A percentile compares a stretch with the other conserved stretches of the same genome.
Conservation (phyloP, 2,797 vertebrate genomes). For the Cossypha niveicapilla region DNA sequence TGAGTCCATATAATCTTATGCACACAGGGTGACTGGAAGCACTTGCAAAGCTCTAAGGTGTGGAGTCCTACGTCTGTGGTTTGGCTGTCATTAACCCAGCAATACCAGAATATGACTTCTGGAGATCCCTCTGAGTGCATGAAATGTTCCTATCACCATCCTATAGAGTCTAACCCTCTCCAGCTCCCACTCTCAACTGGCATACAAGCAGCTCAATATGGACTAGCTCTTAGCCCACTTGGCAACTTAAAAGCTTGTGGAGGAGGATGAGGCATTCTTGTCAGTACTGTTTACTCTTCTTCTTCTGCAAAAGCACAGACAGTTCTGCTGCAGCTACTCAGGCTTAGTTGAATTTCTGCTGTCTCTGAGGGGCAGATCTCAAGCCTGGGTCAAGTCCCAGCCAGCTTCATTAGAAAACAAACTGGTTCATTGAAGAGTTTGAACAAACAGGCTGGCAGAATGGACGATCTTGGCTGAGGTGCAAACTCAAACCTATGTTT, state of each 20-base stretch:
- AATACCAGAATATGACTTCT: background rate
- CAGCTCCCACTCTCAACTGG: background rate
- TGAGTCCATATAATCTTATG: background rate
- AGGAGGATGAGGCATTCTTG: background rate
- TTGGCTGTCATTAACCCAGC: background rate
- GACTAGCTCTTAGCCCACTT: background rate
- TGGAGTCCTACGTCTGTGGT: background rate
- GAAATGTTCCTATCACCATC: background rate
- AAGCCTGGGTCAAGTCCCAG: background rate
- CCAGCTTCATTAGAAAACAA: background rate
- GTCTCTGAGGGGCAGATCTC: background rate
- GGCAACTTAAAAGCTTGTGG: background rate
- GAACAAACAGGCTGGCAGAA: background rate
- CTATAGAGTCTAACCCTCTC: background rate
- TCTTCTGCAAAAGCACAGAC: background rate
- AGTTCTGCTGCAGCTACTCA: background rate
- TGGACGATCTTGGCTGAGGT: accelerated
- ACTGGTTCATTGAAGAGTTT: background rate
- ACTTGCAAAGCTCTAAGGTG: background rate
- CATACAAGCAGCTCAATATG: background rate
- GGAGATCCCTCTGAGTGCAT: background rate
- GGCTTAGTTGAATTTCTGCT: background rate
- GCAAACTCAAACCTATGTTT: background rate
- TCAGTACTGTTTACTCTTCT: background rate
- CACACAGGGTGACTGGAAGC: accelerated